Base-by-base conservation (phyloP, 2,888 invertebrate species). In the Eupsilia transversa region DNA sequence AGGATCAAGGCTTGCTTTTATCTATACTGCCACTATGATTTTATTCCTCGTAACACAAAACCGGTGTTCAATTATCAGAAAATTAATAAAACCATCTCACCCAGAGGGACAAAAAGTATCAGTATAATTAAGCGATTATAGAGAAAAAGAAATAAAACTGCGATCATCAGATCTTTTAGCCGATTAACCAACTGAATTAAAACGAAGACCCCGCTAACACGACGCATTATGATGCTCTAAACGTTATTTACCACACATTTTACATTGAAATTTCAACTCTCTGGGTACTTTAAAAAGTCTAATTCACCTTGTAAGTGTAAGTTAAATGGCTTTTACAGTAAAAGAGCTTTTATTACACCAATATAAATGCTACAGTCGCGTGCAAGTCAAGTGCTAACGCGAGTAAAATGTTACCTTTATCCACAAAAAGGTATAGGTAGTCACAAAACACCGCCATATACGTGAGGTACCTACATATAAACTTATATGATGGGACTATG, bases 401-500 rank as follows among this genome's bases (percentile, higher is more conserved):
- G 67, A 79, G 77, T 84, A 73, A 82, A 87, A 77, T 86, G 86
- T 86, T 86, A 87, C 79, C 86, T 85, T 80, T 82, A 70, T 73
- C 78, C 86, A 82, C 85, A 80, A 87, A 87, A 83, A 87, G 79
- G 85, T 78, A 87, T 81, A 87, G 79, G 85, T 78, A 78, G 79
- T 79, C 59, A 64, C 56, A 81, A 81, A 71, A 77, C 74, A 73
- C 57, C 72, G 70, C 66, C 79, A 69, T 81, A 85, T 87, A 86
- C 87, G 87, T 87, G 84, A 85, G 77, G 71, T 72, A n/a, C n/a
- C n/a, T n/a, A n/a, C n/a, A 78, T 87, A 78, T n/a, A 86, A 85
- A 87, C 75, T 80, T 76, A n/a, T n/a, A n/a, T 61, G 54, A 75
- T 63, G 27, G 52, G 63, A 12, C 20, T 46, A n/a, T 27, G 64